Base-by-base conservation (phyloP, 2,113 vertebrate genomes). In the Brienomyrus brachyistius region DNA sequence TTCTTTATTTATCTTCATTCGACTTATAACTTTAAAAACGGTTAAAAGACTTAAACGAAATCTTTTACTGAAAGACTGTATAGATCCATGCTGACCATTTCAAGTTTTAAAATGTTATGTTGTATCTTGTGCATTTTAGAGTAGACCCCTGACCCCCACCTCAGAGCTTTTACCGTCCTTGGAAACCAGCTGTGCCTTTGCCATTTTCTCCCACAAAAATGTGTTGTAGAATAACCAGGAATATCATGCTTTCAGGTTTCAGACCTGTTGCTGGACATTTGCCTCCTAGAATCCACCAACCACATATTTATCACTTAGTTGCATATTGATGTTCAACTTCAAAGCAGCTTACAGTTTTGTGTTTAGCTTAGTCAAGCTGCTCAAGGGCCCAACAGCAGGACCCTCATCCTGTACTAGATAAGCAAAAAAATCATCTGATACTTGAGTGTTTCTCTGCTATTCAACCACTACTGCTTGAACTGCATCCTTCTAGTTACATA, bases 191-290 rank as follows among this genome's bases (percentile, higher is more conserved):
- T 95, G 94, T 2, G 27, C 70, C 88, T 90, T 94, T 94, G 94
- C 95, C 94, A 90, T 47, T 92, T 93, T 93, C 93, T 94, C 95
- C 92, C 94, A 95, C n/a, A 77, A 48, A 54, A 23, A 54, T 66
- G 90, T 92, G 92, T 91, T 91, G 90, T 88, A 59, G 85, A 91
- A 90, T 48, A 88, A 88, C 56, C 84, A 15, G 48, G 86, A 88
- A 83, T 17, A 56, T 43, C 62, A 86, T 86, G 27, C 43, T 89
- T 84, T 89, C 82, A 52, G 77, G 21, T 77, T 80, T 5, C 35
- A 80, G 35, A 5, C 74, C 10, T 13, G 27, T 17, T 4, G 6
- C 31, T 43, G 74, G 74, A 80, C 15, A 40, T 80, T 43, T n/a
- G 15, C 15, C 74, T 80, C 31, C 35, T 80, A 80, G 15, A 80